These are phyloP conservation scores for Sandelia bainsii DNA, from an alignment of 2,797 vertebrate genomes.

Conservation along the genomic window DNA sequence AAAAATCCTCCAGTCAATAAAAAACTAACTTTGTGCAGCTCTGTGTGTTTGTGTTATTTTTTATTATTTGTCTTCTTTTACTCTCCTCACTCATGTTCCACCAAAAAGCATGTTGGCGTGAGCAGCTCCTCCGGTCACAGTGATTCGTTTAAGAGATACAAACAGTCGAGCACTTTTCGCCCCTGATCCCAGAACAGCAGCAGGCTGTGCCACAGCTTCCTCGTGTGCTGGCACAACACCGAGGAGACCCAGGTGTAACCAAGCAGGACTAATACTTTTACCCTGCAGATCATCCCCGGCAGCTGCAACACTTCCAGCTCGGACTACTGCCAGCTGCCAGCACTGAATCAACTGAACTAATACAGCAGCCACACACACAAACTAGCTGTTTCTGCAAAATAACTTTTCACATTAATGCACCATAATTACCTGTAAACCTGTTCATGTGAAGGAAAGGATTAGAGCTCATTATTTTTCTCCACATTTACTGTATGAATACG, in stretches of 20 bases:
- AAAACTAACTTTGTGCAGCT: neutral
- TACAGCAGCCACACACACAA: neutral
- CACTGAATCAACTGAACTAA: too few relatives aligned
- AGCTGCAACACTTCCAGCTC: slow-evolving; percentile 46
- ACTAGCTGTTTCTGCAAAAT: too few relatives aligned
- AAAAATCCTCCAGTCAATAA: slow-evolving; percentile 15
- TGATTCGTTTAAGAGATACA: slow-evolving; percentile 33
- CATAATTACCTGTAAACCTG: too few relatives aligned
- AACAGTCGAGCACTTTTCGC: slow-evolving; percentile 3
- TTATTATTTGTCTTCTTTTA: neutral
- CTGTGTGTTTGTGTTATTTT: neutral
- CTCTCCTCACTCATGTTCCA: neutral
- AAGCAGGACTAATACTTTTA: slow-evolving; percentile 46
- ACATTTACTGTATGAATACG: too few relatives aligned
- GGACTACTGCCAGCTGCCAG: neutral
- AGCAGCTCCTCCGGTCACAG: neutral
- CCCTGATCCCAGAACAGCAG: slow-evolving; percentile 7
- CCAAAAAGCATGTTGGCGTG: neutral
- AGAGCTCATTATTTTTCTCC: too few relatives aligned
- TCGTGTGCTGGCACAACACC: neutral
- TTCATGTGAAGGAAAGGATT: too few relatives aligned
- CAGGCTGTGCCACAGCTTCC: slow-evolving; percentile 2
- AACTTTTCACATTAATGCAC: too few relatives aligned
- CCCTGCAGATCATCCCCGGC: slow-evolving; percentile 30
- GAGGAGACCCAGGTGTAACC: slow-evolving; percentile 21